Conservation (phyloP, 2,888 invertebrate species). For the Tribolium freemani region DNA sequence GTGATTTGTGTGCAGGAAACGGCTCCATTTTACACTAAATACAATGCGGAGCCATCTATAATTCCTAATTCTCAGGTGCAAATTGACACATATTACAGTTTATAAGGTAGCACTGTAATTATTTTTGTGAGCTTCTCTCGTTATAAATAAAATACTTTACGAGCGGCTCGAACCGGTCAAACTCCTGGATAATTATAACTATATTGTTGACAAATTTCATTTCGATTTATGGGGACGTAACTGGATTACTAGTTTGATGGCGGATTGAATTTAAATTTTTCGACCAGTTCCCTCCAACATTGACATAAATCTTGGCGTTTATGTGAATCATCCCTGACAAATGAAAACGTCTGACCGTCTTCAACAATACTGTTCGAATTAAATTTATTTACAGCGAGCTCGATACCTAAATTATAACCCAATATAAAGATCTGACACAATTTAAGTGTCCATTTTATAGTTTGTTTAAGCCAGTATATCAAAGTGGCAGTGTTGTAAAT, state of each 20-base stretch:
- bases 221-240: neutral
- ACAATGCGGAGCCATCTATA: constrained; percentile 42
- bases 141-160: constrained; percentile 35
- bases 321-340: constrained; percentile 57
- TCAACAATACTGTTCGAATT: constrained; percentile 53
- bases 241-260: constrained; percentile 11
- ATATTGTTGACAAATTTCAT: constrained; percentile 21
- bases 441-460: constrained; percentile 54
- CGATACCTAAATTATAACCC: constrained; percentile 51
- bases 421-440: constrained; percentile 49
- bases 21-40: constrained; percentile 38
- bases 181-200: constrained; percentile 7
- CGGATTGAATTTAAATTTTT: constrained; percentile 16
- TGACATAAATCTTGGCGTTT: constrained; percentile 57
- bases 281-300: neutral
- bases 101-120: constrained; percentile 37
- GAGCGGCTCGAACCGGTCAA: constrained; percentile 9
- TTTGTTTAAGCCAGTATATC: constrained; percentile 45
- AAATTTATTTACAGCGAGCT: constrained; percentile 51
- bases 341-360: constrained; percentile 58
- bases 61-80: constrained; percentile 45
- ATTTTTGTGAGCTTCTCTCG: constrained; percentile 23
- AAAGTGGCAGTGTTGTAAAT: constrained; percentile 43
- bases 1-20: constrained; percentile 45
- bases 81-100: constrained; percentile 50